These are phyloP conservation scores for Hoplodrina blanda DNA, from an alignment of 2,888 invertebrate genomes.

Conservation along the genomic window DNA sequence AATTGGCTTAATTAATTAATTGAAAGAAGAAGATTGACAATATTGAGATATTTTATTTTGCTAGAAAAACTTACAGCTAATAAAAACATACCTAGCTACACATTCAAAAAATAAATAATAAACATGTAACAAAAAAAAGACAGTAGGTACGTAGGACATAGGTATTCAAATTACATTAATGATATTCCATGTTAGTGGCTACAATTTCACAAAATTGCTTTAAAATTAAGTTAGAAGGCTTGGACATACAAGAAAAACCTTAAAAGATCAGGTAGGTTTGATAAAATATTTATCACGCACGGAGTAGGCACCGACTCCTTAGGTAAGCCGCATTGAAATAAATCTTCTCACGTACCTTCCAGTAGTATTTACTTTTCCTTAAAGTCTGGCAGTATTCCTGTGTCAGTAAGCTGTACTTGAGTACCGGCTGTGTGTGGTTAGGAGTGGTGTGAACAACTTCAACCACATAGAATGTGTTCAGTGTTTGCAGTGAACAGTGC, in stretches of 20 bases:
- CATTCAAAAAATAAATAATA: no score
- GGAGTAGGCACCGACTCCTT: conserved; percentile 9
- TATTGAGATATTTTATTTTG: no score
- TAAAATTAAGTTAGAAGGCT: neutral
- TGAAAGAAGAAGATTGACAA: no score
- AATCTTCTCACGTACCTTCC: conserved; percentile 46
- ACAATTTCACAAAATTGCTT: conserved; percentile 1
- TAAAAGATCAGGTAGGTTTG: conserved; percentile 23
- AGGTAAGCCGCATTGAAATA: conserved; percentile 41
- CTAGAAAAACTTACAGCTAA: no score
- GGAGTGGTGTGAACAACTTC: conserved; percentile 17
- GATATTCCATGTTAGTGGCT: neutral
- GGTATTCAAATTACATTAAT: neutral
- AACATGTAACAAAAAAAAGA: no score
- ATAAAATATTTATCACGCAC: conserved; percentile 47
- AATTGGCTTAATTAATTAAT: no score
- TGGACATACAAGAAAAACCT: conserved; percentile 2
- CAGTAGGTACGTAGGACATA: no score
- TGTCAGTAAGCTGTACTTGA: conserved; percentile 16
- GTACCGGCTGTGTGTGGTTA: conserved; percentile 31
- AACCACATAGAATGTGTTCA: conserved; percentile 22
- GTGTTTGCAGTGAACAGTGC: conserved; percentile 24
- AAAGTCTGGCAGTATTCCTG: conserved; percentile 42
- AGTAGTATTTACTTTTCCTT: conserved; percentile 45
- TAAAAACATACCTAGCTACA: no score